A percentile compares a stretch with the other conserved stretches of the same genome.
Conservation (phyloP, 1,140 invertebrate species). For the Drosophila sulfurigaster region DNA sequence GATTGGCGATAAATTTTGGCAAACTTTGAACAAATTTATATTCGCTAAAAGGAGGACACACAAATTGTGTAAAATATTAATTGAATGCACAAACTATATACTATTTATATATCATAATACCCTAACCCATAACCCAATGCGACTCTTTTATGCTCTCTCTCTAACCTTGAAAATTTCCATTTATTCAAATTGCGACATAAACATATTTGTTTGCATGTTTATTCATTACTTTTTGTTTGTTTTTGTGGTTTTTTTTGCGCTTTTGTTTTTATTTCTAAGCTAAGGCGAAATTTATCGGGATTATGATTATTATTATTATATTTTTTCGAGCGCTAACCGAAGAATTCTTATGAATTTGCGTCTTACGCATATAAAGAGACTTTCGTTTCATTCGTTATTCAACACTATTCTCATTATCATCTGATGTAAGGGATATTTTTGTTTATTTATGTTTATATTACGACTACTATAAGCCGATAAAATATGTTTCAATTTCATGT, state of each 20-base stretch:
- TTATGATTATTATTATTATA: not conserved
- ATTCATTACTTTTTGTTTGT: not conserved
- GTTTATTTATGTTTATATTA: slow-evolving; percentile 10
- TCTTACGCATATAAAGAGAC: slow-evolving; percentile 19
- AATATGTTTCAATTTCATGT: slow-evolving; percentile 24
- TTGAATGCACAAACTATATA: not conserved
- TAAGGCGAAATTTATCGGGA: slow-evolving; percentile 16
- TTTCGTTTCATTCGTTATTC: not conserved
- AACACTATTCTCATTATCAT: not conserved
- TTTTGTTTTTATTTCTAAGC: slow-evolving; percentile 8
- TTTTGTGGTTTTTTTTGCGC: not conserved
- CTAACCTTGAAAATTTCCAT: slow-evolving; percentile 2
- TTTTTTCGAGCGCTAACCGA: slow-evolving; percentile 2
- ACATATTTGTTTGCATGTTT: slow-evolving; percentile 5
- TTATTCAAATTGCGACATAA: not conserved
- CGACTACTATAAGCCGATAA: not conserved
- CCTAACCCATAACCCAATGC: not conserved
- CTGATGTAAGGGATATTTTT: slow-evolving; percentile 23
- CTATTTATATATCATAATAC: not conserved
- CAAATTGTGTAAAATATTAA: slow-evolving; percentile 33
- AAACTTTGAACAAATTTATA: slow-evolving; percentile 12
- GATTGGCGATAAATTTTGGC: slow-evolving; percentile 22
- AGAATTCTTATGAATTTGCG: slow-evolving; percentile 2
- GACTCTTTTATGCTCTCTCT: not conserved
- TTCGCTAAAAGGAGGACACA: slow-evolving; percentile 19